Evolutionary conservation across 2,888 invertebrate genomes (phyloP).

Genomic region (Trichopoda pennipes): DNA sequence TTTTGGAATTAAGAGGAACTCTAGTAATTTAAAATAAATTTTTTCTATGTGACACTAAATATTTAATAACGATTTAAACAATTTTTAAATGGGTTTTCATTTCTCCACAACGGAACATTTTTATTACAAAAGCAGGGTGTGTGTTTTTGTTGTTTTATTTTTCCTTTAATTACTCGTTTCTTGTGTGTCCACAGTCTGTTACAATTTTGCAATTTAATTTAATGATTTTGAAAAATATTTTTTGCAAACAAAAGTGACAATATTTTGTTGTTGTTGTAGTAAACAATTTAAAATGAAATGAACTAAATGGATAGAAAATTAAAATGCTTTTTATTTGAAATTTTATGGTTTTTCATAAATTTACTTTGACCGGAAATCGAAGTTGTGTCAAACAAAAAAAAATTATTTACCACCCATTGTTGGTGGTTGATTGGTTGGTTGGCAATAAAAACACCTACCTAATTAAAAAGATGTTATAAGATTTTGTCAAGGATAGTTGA

Average conservation of each 20-base stretch:
- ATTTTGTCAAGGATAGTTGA: slow-evolving; percentile 24
- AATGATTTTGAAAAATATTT: slow-evolving; percentile 39
- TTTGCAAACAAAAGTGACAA: slow-evolving; percentile 34
- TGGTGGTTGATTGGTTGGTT: slow-evolving; percentile 8
- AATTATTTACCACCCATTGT: too few relatives aligned
- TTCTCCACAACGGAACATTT: neutral
- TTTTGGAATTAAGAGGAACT: too few relatives aligned
- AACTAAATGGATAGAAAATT: slow-evolving; percentile 26
- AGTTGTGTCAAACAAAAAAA: neutral
- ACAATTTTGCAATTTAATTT: slow-evolving; percentile 25
- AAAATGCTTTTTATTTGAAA: slow-evolving; percentile 26
- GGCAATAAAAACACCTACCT: slow-evolving; percentile 5
- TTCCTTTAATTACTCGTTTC: neutral
- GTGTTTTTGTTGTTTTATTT: neutral
- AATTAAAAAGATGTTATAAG: neutral
- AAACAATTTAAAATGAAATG: slow-evolving; percentile 11
- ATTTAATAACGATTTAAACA: too few relatives aligned
- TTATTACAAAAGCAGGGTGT: neutral
- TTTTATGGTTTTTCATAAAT: slow-evolving; percentile 41
- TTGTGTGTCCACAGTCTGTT: slow-evolving; percentile 6
- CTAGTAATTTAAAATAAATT: too few relatives aligned
- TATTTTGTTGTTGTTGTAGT: slow-evolving; percentile 28
- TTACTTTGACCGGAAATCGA: slow-evolving; percentile 31
- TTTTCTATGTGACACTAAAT: too few relatives aligned
- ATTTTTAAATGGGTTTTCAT: neutral